Evolutionary conservation across 2,888 invertebrate species (phyloP).

Genomic region (Protophormia terraenovae): DNA sequence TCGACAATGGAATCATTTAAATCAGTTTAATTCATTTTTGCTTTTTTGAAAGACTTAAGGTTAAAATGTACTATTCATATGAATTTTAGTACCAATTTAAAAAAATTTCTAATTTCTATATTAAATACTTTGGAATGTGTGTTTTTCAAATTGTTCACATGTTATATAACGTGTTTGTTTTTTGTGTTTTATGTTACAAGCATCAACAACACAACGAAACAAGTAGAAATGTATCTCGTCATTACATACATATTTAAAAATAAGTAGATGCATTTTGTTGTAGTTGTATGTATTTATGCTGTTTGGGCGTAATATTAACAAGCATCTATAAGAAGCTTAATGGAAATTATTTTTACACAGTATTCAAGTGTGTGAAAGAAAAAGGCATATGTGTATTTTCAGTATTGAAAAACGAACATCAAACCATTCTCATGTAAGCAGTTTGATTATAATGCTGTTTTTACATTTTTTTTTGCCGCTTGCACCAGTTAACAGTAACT

Average conservation of each 20-base stretch:
- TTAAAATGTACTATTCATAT: background rate
- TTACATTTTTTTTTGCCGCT: background rate
- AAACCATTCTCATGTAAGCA: conserved; percentile 30
- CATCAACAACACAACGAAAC: conserved; percentile 38
- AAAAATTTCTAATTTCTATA: background rate
- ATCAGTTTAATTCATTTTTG: too few relatives aligned
- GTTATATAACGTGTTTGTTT: conserved; percentile 45
- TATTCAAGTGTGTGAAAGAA: background rate
- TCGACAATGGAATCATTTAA: too few relatives aligned
- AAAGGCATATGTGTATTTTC: background rate
- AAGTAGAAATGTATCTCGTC: conserved; percentile 40
- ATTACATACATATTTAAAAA: conserved; percentile 37
- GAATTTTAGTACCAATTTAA: background rate
- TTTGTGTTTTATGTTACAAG: background rate
- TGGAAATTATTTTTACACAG: conserved; percentile 28
- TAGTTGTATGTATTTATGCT: conserved; percentile 20
- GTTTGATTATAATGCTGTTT: too few relatives aligned
- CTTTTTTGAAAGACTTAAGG: too few relatives aligned
- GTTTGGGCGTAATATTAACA: conserved; percentile 58
- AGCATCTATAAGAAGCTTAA: conserved; percentile 58
- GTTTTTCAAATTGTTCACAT: conserved; percentile 38
- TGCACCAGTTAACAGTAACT: conserved; percentile 15
- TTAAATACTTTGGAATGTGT: background rate
- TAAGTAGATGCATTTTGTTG: conserved; percentile 8
- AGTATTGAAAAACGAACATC: background rate